A percentile compares a stretch with the other conserved stretches of the same genome.
Conservation (phyloP, 2,797 vertebrate species). For the Melanotaenia trifasciata region DNA sequence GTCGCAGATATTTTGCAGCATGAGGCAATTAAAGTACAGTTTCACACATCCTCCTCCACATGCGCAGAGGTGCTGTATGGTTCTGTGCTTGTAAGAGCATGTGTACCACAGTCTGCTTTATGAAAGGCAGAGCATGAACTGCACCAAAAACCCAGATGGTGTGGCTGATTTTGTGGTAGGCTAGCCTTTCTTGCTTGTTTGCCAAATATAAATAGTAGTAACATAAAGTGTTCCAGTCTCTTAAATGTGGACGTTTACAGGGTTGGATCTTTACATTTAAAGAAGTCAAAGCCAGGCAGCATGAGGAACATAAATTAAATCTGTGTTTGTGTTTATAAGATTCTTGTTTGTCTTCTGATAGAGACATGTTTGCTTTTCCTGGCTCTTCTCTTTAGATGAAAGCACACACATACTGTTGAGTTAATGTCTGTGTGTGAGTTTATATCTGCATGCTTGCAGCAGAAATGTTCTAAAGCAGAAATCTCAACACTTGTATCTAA, state of each 20-base stretch:
- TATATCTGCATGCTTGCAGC: neutral
- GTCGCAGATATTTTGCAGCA: neutral
- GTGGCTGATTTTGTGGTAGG: neutral
- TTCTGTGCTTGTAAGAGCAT: slow-evolving; percentile 14
- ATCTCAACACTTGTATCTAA: neutral
- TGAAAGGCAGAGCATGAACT: slow-evolving; percentile 14
- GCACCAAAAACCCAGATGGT: slow-evolving; percentile 40
- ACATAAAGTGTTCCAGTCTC: too few relatives aligned
- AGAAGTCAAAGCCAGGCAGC: too few relatives aligned
- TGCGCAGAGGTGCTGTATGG: neutral
- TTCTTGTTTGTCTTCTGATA: too few relatives aligned
- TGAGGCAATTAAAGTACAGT: neutral
- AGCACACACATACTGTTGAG: neutral
- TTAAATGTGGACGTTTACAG: too few relatives aligned
- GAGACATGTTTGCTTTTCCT: neutral
- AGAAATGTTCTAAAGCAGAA: neutral
- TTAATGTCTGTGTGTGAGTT: neutral
- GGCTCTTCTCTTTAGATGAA: neutral
- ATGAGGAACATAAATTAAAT: too few relatives aligned
- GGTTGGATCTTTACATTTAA: too few relatives aligned
- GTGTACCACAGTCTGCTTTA: slow-evolving; percentile 14
- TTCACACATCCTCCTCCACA: neutral
- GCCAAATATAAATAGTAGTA: too few relatives aligned
- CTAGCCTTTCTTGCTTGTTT: too few relatives aligned
- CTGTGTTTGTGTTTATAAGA: too few relatives aligned